Conservation (phyloP, 2,888 invertebrate species). For the Eupelmus urozonus region DNA sequence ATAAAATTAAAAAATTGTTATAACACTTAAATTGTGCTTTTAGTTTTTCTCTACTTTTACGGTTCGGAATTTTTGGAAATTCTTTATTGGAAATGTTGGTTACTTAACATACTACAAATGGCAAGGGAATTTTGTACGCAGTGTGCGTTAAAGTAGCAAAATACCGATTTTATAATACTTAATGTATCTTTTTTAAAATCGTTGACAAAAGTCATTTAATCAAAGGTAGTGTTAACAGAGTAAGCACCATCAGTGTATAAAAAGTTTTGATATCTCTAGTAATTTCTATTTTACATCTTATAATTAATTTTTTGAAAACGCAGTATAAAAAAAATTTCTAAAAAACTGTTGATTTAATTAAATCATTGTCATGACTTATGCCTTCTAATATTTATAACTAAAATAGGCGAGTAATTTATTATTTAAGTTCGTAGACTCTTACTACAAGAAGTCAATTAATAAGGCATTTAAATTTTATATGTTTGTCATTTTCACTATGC, state of each 20-base stretch:
- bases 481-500: background rate
- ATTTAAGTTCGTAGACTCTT: constrained; percentile 18
- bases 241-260: constrained; percentile 28
- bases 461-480: constrained; percentile 13
- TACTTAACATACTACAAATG: constrained; percentile 30
- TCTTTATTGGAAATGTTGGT: background rate
- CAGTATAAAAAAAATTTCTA: constrained; percentile 21
- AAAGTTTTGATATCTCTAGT: background rate
- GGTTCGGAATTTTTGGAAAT: constrained; percentile 9
- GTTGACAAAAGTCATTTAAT: background rate
- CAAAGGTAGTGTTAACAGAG: background rate
- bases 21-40: constrained; percentile 32
- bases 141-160: constrained; percentile 25
- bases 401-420: constrained; percentile 1
- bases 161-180: no score
- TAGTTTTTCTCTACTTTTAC: constrained; percentile 19
- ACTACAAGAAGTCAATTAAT: constrained; percentile 19
- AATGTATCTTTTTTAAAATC: constrained; percentile 10
- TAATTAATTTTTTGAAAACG: constrained; percentile 25
- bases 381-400: background rate
- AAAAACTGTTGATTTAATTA: background rate
- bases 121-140: constrained; percentile 28
- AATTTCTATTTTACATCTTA: constrained; percentile 10
- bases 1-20: constrained; percentile 34
- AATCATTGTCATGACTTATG: constrained; percentile 10